These are phyloP conservation scores for Orycteropus afer DNA, from an alignment of 2,113 vertebrate genomes.

Conservation along the genomic window DNA sequence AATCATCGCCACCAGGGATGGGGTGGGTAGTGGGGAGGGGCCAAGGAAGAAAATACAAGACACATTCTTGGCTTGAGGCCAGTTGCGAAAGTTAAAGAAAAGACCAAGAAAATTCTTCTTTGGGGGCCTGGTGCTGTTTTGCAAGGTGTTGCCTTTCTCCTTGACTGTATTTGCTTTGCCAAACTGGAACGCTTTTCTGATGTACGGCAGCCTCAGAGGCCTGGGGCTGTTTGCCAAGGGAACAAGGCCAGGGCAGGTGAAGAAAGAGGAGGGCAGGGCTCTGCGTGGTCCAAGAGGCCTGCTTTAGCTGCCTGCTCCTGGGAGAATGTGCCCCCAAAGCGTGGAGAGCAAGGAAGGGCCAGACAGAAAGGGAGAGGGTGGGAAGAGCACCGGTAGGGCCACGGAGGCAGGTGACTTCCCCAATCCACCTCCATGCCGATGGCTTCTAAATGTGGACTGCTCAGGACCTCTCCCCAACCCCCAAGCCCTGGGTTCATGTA, in stretches of 20 bases:
- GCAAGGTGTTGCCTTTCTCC: constrained; percentile 64
- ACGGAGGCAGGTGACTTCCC: not conserved
- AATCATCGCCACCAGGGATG: not conserved
- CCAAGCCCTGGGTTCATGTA: not conserved
- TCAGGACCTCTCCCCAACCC: not conserved
- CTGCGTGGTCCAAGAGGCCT: not conserved
- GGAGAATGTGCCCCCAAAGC: not conserved
- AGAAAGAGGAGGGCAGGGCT: not conserved
- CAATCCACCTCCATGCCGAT: not conserved
- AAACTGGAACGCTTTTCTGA: constrained; percentile 40
- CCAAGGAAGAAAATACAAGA: constrained; percentile 45
- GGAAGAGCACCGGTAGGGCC: not conserved
- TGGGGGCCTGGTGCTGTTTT: not conserved
- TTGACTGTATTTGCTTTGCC: constrained; percentile 47
- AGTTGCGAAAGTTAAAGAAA: constrained; percentile 62
- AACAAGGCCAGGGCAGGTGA: not conserved
- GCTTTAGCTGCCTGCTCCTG: not conserved
- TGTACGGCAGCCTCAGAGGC: not conserved
- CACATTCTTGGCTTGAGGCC: constrained; percentile 71
- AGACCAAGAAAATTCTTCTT: constrained; percentile 31
- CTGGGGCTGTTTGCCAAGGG: constrained; percentile 20
- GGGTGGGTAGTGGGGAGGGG: not conserved
- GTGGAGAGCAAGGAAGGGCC: not conserved
- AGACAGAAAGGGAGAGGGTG: not conserved
- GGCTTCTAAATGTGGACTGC: too few species aligned